phyloP scores from a whole-genome alignment of 2,113 vertebrate species.

The Mungos mungo region DNA sequence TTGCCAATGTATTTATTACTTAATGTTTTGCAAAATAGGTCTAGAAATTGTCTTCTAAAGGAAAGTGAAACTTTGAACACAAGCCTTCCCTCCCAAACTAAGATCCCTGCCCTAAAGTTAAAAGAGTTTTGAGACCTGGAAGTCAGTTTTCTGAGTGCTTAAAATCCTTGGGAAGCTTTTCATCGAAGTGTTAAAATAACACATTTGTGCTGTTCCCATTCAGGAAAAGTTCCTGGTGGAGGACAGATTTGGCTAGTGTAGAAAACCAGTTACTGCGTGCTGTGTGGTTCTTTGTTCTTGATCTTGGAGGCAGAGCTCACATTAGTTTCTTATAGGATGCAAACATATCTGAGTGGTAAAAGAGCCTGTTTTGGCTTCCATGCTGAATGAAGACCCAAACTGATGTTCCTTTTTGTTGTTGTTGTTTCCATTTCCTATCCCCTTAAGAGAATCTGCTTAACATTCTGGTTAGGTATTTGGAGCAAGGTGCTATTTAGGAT shows the following conservation, averaged over 20 bases:
- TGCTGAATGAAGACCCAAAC: neutral
- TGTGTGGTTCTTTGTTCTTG: neutral
- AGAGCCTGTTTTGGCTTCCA: neutral
- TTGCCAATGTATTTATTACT: neutral
- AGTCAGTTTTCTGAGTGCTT: neutral
- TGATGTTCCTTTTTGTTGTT: neutral
- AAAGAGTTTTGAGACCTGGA: slow-evolving; percentile 5
- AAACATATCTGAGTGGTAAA: neutral
- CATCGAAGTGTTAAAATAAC: neutral
- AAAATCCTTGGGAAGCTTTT: slow-evolving; percentile 5
- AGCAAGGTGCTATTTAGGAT: slow-evolving; percentile 42
- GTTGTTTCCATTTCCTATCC: neutral
- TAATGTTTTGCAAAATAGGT: neutral
- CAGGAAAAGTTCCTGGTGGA: neutral
- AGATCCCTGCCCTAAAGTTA: neutral
- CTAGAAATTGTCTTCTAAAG: slow-evolving; percentile 11
- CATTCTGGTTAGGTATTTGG: neutral
- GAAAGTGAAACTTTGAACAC: slow-evolving; percentile 1
- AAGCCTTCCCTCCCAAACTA: neutral
- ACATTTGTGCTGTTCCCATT: neutral
- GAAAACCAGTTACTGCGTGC: neutral
- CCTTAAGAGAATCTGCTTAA: neutral
- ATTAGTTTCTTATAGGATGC: neutral
- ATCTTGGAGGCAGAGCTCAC: neutral
- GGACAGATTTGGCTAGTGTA: neutral